phyloP scores from a whole-genome alignment of 2,113 vertebrate genomes.

The Machaerirhynchus nigripectus region DNA sequence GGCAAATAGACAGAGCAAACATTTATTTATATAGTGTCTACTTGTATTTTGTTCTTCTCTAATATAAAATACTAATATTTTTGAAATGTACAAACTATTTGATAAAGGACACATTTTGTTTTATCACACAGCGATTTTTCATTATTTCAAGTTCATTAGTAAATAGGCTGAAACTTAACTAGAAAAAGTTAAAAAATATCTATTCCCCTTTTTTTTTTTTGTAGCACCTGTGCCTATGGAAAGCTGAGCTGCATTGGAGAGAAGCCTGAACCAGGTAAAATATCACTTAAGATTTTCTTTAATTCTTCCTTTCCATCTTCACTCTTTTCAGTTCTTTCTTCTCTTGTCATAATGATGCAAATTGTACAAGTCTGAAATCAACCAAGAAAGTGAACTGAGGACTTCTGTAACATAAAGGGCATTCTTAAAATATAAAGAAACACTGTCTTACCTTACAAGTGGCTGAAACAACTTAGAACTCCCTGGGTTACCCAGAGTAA shows the following conservation, averaged over 20 bases:
- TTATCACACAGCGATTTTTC: not conserved
- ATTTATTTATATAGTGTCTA: not conserved
- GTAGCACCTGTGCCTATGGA: conserved; percentile 73
- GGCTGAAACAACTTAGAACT: not conserved
- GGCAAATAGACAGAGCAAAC: not conserved
- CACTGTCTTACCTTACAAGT: not conserved
- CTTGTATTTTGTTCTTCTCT: not conserved
- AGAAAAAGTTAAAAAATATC: not conserved
- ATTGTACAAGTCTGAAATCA: not conserved
- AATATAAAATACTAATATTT: not conserved
- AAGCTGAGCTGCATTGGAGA: conserved; percentile 73
- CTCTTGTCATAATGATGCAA: not conserved
- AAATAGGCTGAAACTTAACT: not conserved
- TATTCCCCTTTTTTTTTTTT: not conserved
- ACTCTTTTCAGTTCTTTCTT: not conserved
- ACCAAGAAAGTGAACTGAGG: not conserved
- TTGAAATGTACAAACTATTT: not conserved
- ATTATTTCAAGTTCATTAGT: not conserved
- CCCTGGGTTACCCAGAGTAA: not conserved
- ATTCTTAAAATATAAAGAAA: not conserved
- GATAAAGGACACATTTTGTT: not conserved
- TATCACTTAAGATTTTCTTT: not conserved
- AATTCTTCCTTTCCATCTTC: not conserved
- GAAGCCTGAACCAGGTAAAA: conserved; percentile 64
- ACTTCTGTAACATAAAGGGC: not conserved